phyloP scores from a whole-genome alignment of 2,888 invertebrate genomes.

The Callosobruchus maculatus region DNA sequence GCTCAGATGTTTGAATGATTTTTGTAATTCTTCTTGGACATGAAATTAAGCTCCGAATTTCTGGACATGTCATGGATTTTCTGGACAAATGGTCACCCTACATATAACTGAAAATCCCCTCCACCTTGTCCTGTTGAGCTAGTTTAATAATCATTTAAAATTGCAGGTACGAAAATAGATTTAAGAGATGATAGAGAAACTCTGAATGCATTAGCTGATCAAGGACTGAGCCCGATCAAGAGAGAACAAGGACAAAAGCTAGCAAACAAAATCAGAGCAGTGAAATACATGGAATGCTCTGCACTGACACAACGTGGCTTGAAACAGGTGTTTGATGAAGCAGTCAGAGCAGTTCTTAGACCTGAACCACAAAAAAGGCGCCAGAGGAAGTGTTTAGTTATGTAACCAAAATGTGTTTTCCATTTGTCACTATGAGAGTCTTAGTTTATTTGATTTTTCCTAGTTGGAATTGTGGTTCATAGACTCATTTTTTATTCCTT shows the following conservation, averaged over 20 bases:
- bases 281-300: conserved; percentile 99
- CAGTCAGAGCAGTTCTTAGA: conserved; percentile 93
- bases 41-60: no score
- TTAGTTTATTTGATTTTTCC: no score
- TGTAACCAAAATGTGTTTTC: conserved; percentile 33
- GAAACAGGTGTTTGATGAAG: conserved; percentile 98
- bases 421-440: neutral
- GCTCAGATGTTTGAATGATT: no score
- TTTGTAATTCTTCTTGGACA: no score
- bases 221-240: conserved; percentile 93
- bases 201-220: conserved; percentile 83
- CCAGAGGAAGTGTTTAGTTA: conserved; percentile 78
- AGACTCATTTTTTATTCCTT: neutral
- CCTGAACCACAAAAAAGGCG: conserved; percentile 95
- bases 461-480: neutral
- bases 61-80: no score
- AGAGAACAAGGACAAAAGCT: conserved; percentile 97
- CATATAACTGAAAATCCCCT: no score
- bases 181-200: conserved; percentile 97
- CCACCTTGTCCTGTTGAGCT: no score
- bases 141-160: neutral
- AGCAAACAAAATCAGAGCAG: conserved; percentile 97
- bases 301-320: conserved; percentile 97
- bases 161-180: conserved; percentile 93
- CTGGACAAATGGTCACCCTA: no score